phyloP scores from a whole-genome alignment of 2,113 vertebrate species.

The Colossoma macropomum region DNA sequence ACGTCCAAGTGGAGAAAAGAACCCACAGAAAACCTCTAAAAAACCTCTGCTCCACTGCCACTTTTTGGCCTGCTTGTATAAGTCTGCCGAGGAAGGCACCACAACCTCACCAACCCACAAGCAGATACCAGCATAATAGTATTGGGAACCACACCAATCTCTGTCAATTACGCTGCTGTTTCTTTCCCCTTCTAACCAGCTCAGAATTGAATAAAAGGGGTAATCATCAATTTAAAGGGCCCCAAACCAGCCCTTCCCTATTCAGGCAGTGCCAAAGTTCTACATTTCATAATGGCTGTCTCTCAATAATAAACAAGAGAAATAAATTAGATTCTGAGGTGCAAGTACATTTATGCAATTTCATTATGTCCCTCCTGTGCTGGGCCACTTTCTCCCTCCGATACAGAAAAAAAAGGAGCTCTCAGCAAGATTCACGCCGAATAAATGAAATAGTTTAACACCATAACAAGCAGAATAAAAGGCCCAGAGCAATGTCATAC shows the following conservation, averaged over 20 bases:
- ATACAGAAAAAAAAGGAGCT: conserved; percentile 82
- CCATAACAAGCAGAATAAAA: conserved; percentile 78
- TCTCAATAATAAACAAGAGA: conserved; percentile 86
- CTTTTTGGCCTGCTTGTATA: neutral
- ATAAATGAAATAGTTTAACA: conserved; percentile 88
- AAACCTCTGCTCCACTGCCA: neutral
- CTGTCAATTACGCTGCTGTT: conserved; percentile 75
- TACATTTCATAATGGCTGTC: conserved; percentile 85
- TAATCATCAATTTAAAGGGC: conserved; percentile 80
- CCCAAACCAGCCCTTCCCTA: conserved; percentile 77
- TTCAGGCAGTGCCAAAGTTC: conserved; percentile 77
- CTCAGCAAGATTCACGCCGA: conserved; percentile 82
- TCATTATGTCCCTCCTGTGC: conserved; percentile 78
- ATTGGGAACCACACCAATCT: conserved; percentile 72
- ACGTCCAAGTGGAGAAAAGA: neutral
- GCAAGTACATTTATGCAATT: conserved; percentile 54
- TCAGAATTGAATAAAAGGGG: conserved; percentile 81
- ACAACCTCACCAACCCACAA: conserved; percentile 40
- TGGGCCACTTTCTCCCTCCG: conserved; percentile 75
- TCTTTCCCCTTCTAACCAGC: conserved; percentile 77
- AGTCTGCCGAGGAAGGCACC: neutral
- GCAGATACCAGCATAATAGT: conserved; percentile 52
- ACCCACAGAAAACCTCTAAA: neutral
- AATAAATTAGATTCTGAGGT: conserved; percentile 87
- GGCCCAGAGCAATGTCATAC: conserved; percentile 78